phyloP scores from a whole-genome alignment of 2,797 vertebrate genomes.

The Trachurus trachurus region DNA sequence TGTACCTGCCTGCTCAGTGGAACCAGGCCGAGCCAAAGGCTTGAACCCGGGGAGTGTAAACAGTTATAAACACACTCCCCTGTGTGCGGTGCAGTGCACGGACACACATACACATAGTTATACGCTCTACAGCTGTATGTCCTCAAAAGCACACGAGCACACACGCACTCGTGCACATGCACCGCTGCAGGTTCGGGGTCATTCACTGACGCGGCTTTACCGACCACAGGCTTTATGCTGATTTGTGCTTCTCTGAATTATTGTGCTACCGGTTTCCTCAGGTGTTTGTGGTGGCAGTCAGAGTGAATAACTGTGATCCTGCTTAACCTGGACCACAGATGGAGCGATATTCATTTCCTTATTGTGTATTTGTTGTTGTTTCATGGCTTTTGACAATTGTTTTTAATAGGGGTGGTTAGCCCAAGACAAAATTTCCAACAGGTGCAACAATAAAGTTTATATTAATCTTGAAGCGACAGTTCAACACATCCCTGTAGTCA shows the following conservation, averaged over 20 bases:
- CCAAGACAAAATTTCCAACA: no score
- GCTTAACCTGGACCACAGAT: neutral
- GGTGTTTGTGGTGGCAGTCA: slow-evolving; percentile 10
- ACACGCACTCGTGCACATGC: neutral
- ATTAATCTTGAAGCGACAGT: no score
- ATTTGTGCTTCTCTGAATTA: slow-evolving; percentile 8
- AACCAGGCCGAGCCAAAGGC: slow-evolving; percentile 56
- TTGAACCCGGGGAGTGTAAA: slow-evolving; percentile 56
- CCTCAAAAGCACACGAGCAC: slow-evolving; percentile 30
- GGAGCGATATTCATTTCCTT: no score
- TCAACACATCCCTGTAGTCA: no score
- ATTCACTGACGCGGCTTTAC: neutral
- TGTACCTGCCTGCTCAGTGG: slow-evolving; percentile 62
- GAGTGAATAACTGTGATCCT: slow-evolving; percentile 3
- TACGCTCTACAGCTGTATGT: slow-evolving; percentile 42
- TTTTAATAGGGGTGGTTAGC: no score
- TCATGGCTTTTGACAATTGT: no score
- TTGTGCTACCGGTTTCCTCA: slow-evolving; percentile 33
- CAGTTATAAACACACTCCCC: slow-evolving; percentile 65
- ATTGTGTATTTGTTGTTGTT: no score
- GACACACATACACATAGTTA: slow-evolving; percentile 14
- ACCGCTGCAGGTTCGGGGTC: slow-evolving; percentile 14
- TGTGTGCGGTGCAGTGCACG: neutral
- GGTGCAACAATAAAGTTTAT: no score
- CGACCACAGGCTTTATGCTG: neutral